Base-by-base conservation (phyloP, 2,797 vertebrate genomes). In the Basileuterus tristriatus region DNA sequence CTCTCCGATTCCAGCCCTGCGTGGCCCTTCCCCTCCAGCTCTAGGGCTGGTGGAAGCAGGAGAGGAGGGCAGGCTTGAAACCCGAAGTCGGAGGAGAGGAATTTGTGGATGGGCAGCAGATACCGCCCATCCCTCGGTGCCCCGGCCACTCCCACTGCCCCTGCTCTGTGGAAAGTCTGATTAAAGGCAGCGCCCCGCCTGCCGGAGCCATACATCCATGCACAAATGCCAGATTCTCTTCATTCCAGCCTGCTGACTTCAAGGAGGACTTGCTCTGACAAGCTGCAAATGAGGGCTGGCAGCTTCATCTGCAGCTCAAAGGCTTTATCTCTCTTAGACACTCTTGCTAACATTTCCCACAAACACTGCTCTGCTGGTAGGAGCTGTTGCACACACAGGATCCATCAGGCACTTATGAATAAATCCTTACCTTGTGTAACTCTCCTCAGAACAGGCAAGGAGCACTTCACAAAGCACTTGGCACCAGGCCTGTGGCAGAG, bases 171-270 rank as follows among this genome's bases (percentile, higher is more conserved):
- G 81, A 95, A 95, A 94, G 87, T 81, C 7, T 93, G 94, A 96
- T 95, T 89, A 85, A 87, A 96, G 85, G 8, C 80, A 52, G 79
- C 41, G 5, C 87, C 88, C 83, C 32, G 83, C 15, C 87, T 89
- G 82, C 7, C 72, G 82, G 63, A 89, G 78, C 93, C 89, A 15
- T 76, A 78, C 94, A 88, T 79, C 80, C 88, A 24, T 30, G 94
- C 92, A 90, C 93, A 92, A 92, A 87, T 95, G 94, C 75, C 93
- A 91, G 97, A 98, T 98, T 98, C 98, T 92, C 95, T 83, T 97
- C 98, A 98, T 98, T 98, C 98, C 98, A 97, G 92, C 62, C 53
- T 89, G 96, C 78, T 97, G 97, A 97, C 97, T 95, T 91, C 91
- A 90, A 94, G 92, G 41, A 83, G 87, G 93, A 78, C 96, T 97